phyloP scores from a whole-genome alignment of 2,888 invertebrate genomes.

The Caenorhabditis auriculariae region DNA sequence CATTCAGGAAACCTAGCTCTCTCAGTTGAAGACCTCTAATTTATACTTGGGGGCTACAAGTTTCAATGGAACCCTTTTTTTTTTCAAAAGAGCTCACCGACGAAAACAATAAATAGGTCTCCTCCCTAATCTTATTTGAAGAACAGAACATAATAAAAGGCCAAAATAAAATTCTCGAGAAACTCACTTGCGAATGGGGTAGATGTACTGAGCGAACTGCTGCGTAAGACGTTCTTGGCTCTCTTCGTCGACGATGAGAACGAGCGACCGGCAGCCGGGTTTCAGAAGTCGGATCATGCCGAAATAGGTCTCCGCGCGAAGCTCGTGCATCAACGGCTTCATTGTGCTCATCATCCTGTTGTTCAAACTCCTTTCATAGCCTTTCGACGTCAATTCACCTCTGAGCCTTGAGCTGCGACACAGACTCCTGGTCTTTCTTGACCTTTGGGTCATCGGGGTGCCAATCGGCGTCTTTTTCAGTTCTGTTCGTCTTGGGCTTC shows the following conservation, averaged over 20 bases:
- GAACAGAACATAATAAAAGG: no score
- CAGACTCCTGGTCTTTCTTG: slow-evolving; percentile 19
- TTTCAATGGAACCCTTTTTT: no score
- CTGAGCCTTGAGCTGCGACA: slow-evolving; percentile 5
- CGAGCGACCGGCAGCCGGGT: slow-evolving; percentile 84
- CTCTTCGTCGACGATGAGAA: slow-evolving; percentile 84
- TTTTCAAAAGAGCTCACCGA: no score
- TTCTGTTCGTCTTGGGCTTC: slow-evolving; percentile 13
- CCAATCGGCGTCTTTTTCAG: slow-evolving; percentile 42
- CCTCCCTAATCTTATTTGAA: background rate
- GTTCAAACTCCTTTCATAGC: background rate
- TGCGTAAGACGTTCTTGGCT: slow-evolving; percentile 83
- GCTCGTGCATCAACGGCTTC: slow-evolving; percentile 77
- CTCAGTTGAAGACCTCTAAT: no score
- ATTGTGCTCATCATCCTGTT: slow-evolving; percentile 37
- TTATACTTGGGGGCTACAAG: no score
- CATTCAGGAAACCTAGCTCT: no score
- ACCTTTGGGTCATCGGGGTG: slow-evolving; percentile 60
- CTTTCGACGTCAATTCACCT: background rate
- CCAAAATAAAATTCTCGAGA: no score
- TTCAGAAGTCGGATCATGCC: slow-evolving; percentile 87
- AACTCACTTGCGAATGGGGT: slow-evolving; percentile 88
- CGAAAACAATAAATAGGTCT: no score
- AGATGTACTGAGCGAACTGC: slow-evolving; percentile 87
- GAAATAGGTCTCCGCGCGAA: slow-evolving; percentile 90